phyloP scores from a whole-genome alignment of 2,888 invertebrate species.

The Tachina lurida region DNA sequence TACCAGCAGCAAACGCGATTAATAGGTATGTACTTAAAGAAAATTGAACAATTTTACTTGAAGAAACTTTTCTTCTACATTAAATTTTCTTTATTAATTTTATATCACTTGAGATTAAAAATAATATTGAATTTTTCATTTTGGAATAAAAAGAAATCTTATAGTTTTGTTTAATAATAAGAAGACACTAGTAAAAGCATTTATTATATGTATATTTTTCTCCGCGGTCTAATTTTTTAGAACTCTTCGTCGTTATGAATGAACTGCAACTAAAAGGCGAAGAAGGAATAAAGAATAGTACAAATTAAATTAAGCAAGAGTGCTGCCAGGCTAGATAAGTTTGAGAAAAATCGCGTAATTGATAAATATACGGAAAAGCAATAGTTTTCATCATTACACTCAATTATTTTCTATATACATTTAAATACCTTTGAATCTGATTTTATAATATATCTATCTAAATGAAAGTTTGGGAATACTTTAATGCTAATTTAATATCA shows the following conservation, averaged over 20 bases:
- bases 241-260: slow-evolving; percentile 57
- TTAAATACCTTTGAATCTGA: too few species aligned
- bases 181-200: slow-evolving; percentile 28
- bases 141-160: background rate
- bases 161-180: slow-evolving; percentile 17
- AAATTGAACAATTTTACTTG: slow-evolving; percentile 37
- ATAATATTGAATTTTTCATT: slow-evolving; percentile 18
- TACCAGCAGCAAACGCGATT: slow-evolving; percentile 36
- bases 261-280: slow-evolving; percentile 60
- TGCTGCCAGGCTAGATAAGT: slow-evolving; percentile 6
- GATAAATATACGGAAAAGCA: too few species aligned
- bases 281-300: slow-evolving; percentile 37
- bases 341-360: too few species aligned
- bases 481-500: too few species aligned
- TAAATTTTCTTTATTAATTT: slow-evolving; percentile 20
- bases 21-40: slow-evolving; percentile 21
- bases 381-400: too few species aligned
- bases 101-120: slow-evolving; percentile 1
- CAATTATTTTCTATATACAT: too few species aligned
- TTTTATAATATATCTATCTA: too few species aligned
- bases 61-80: slow-evolving; percentile 26
- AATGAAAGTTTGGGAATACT: too few species aligned
- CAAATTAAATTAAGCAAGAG: background rate
- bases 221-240: background rate
- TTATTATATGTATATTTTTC: background rate